Percentiles rank a stretch among this genome's conserved stretches.
Evolutionary conservation across 2,797 vertebrate species (phyloP).

Genomic region (Carcharodon carcharias): DNA sequence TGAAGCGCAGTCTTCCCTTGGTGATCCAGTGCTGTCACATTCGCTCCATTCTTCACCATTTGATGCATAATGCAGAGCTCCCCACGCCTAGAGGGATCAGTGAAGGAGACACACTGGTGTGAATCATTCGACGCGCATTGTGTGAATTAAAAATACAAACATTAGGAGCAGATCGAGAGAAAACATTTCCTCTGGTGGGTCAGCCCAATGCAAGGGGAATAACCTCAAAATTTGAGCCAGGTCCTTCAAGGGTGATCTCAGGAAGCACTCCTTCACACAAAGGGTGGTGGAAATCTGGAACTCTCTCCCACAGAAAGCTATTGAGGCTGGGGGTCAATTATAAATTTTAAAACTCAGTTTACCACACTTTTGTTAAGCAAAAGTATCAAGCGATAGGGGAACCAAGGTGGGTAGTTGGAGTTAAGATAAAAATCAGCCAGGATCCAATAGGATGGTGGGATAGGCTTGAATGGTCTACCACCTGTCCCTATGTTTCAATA

Average conservation of each 20-base stretch:
- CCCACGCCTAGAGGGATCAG: constrained; percentile 55
- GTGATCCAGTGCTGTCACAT: constrained; percentile 56
- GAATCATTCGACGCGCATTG: neutral
- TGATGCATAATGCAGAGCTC: constrained; percentile 65
- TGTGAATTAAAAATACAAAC: neutral
- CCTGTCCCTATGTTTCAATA: neutral
- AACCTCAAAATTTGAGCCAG: neutral
- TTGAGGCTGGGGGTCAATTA: neutral
- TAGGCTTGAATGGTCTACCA: neutral
- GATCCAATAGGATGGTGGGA: neutral
- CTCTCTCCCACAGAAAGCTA: neutral
- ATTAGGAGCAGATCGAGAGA: neutral
- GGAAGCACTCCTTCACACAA: neutral
- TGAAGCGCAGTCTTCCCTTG: constrained; percentile 64
- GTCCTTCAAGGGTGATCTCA: neutral
- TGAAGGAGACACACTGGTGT: neutral
- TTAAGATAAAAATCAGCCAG: neutral
- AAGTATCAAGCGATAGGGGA: neutral
- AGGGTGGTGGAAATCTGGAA: neutral
- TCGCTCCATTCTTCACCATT: constrained; percentile 65
- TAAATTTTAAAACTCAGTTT: neutral
- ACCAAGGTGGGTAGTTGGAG: neutral
- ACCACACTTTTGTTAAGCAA: neutral
- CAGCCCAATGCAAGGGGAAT: neutral
- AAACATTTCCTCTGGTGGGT: neutral